These are phyloP conservation scores for Drosophila antonietae DNA, from an alignment of 2,888 invertebrate genomes.

Conservation along the genomic window DNA sequence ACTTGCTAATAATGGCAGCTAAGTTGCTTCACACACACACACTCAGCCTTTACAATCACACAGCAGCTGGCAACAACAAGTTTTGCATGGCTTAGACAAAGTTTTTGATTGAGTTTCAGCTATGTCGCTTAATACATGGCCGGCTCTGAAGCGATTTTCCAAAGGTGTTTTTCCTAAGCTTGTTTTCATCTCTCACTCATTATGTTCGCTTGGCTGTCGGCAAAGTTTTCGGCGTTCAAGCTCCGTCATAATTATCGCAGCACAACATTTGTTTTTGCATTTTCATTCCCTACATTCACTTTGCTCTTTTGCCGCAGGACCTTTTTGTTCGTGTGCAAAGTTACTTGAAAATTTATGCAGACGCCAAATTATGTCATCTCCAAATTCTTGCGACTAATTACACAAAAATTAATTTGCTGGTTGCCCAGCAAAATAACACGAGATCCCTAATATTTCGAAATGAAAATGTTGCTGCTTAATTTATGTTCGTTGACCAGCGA, in stretches of 20 bases:
- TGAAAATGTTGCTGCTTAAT: conserved; percentile 37
- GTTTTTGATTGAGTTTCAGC: conserved; percentile 54
- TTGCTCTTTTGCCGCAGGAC: conserved; percentile 9
- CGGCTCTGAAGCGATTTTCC: conserved; percentile 28
- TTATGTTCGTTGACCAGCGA: conserved; percentile 22
- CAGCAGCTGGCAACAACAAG: conserved; percentile 43
- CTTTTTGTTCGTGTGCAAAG: conserved; percentile 12
- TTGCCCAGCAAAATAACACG: conserved; percentile 10
- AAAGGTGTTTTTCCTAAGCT: conserved; percentile 44
- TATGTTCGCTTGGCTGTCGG: conserved; percentile 23
- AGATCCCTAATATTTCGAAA: not conserved
- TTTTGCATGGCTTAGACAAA: conserved; percentile 48
- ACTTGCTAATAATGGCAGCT: conserved; percentile 58
- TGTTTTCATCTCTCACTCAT: conserved; percentile 38
- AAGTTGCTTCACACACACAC: conserved; percentile 34
- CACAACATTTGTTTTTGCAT: conserved; percentile 7
- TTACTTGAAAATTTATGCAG: conserved; percentile 40
- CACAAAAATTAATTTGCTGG: conserved; percentile 40
- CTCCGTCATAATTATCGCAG: conserved; percentile 50
- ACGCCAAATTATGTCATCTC: conserved; percentile 13
- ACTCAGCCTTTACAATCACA: conserved; percentile 1
- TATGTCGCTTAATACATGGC: conserved; percentile 30
- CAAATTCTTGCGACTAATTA: conserved; percentile 52
- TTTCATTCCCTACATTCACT: conserved; percentile 11
- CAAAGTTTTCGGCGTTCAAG: conserved; percentile 49